phyloP scores from a whole-genome alignment of 2,888 invertebrate species.

The Sericinus montela region DNA sequence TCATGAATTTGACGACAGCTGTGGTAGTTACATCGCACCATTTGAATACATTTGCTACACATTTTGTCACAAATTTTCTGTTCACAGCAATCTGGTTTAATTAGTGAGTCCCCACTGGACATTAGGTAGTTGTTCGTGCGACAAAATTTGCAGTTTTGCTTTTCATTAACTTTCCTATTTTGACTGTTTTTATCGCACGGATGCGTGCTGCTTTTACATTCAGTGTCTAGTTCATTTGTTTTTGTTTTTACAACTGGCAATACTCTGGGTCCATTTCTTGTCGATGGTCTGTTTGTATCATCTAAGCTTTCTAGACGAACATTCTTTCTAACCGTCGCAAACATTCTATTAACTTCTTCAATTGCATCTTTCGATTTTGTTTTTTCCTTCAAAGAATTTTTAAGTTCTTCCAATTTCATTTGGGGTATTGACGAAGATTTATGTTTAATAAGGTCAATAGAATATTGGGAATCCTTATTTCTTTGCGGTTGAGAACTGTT shows the following conservation, averaged over 20 bases:
- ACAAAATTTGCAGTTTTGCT: slow-evolving; percentile 26
- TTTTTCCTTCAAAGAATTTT: slow-evolving; percentile 52
- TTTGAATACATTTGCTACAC: slow-evolving; percentile 40
- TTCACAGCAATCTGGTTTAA: slow-evolving; percentile 34
- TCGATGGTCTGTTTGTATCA: slow-evolving; percentile 46
- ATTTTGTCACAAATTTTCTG: slow-evolving; percentile 25
- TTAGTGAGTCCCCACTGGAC: slow-evolving; percentile 53
- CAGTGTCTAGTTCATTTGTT: neutral
- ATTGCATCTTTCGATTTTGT: slow-evolving; percentile 56
- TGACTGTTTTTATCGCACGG: slow-evolving; percentile 6
- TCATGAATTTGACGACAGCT: slow-evolving; percentile 6
- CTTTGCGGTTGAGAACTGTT: slow-evolving; percentile 42
- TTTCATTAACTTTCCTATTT: slow-evolving; percentile 14
- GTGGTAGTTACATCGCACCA: slow-evolving; percentile 44
- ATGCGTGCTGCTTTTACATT: slow-evolving; percentile 11
- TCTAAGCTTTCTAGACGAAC: slow-evolving; percentile 25
- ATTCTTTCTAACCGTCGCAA: slow-evolving; percentile 51
- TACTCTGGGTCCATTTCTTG: slow-evolving; percentile 58
- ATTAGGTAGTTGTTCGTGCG: slow-evolving; percentile 39
- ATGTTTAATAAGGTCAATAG: slow-evolving; percentile 43
- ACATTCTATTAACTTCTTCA: slow-evolving; percentile 67
- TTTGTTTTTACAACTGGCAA: slow-evolving; percentile 57
- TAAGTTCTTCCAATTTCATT: slow-evolving; percentile 67
- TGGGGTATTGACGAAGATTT: slow-evolving; percentile 68
- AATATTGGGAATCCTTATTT: slow-evolving; percentile 27